Percentiles rank a stretch among this genome's conserved stretches.
phyloP scores from a whole-genome alignment of 1,140 invertebrate genomes.

The Drosophila insularis region DNA sequence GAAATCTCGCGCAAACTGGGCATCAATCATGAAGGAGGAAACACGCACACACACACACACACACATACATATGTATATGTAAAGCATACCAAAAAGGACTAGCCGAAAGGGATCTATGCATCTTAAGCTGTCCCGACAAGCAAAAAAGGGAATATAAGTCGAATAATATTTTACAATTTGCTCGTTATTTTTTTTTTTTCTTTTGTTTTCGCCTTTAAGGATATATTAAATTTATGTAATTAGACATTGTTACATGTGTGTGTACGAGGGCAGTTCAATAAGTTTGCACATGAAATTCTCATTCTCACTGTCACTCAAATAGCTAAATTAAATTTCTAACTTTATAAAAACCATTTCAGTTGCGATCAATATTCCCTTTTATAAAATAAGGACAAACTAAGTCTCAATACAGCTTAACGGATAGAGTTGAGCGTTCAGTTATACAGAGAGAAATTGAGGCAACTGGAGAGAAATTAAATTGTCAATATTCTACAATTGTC shows the following conservation, averaged over 20 bases:
- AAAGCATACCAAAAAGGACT: conserved; percentile 41
- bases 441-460: no score
- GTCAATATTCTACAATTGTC: no score
- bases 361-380: no score
- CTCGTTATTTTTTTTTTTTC: neutral
- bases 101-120: conserved; percentile 38
- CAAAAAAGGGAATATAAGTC: neutral
- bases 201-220: neutral
- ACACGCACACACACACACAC: conserved; percentile 30
- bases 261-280: no score
- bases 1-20: conserved; percentile 75
- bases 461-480: no score
- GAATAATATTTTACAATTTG: neutral
- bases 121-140: conserved; percentile 4
- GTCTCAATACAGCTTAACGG: no score
- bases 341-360: no score
- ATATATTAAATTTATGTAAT: neutral
- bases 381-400: no score
- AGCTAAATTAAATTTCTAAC: no score
- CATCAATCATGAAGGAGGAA: conserved; percentile 67
- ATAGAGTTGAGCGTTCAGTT: no score
- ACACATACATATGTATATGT: neutral
- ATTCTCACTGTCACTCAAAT: no score
- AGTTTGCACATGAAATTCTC: no score
- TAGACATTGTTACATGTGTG: neutral